Evolutionary conservation across 1,140 invertebrate species (phyloP).

Genomic region (Antheraea mylitta): DNA sequence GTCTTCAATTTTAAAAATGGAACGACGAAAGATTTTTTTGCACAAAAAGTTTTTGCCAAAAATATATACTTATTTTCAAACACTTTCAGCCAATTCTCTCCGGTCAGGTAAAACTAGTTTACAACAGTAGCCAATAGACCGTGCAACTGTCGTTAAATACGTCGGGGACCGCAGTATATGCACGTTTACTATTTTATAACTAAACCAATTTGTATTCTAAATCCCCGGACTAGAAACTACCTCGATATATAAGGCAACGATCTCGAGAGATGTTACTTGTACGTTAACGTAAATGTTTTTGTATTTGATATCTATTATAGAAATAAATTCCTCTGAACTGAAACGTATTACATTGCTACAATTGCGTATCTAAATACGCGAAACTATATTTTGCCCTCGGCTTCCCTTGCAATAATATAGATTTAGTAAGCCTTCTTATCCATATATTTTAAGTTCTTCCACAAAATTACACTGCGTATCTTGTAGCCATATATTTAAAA

Average conservation of each 20-base stretch:
- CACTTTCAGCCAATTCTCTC: neutral
- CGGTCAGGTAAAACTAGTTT: constrained; percentile 2
- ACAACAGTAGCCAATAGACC: constrained; percentile 4
- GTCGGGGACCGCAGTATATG: constrained; percentile 35
- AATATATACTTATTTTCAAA: neutral
- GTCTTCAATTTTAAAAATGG: too few relatives aligned
- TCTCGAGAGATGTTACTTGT: constrained; percentile 14
- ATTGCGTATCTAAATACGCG: too few relatives aligned
- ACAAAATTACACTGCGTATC: too few relatives aligned
- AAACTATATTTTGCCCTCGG: too few relatives aligned
- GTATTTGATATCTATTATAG: constrained; percentile 11
- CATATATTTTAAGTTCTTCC: too few relatives aligned
- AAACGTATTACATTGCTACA: too few relatives aligned
- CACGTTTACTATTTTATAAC: constrained; percentile 58
- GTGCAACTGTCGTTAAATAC: constrained; percentile 23
- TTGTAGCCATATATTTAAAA: too few relatives aligned
- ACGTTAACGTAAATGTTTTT: neutral
- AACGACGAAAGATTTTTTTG: too few relatives aligned
- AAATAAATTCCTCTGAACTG: too few relatives aligned
- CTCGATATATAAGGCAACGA: neutral
- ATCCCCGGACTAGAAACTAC: constrained; percentile 37
- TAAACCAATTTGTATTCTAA: constrained; percentile 67
- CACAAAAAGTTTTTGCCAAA: too few relatives aligned
- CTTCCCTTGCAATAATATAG: too few relatives aligned
- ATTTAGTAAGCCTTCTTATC: too few relatives aligned